phyloP scores from a whole-genome alignment of 2,797 vertebrate species.

The Kryptopterus vitreolus region DNA sequence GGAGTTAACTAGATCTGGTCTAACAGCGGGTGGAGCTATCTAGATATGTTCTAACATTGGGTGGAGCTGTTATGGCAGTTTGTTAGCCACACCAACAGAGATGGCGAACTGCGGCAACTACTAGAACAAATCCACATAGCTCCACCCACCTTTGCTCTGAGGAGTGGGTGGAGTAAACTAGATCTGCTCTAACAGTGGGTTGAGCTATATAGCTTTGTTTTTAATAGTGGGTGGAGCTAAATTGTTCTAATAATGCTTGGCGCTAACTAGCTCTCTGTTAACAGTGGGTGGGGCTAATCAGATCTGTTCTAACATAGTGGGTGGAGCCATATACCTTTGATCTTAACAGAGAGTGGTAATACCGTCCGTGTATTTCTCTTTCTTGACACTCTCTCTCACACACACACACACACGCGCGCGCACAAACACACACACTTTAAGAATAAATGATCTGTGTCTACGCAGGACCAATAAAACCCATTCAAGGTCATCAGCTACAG shows the following conservation, averaged over 20 bases:
- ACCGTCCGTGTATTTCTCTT: no score
- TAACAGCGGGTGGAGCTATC: neutral
- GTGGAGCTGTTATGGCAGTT: neutral
- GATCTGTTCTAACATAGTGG: neutral
- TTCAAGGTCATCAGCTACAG: conserved; percentile 29
- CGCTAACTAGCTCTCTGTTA: no score
- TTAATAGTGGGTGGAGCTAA: no score
- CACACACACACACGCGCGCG: conserved; percentile 10
- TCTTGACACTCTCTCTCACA: neutral
- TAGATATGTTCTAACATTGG: neutral
- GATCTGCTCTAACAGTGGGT: neutral
- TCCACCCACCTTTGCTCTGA: neutral
- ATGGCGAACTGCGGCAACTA: no score
- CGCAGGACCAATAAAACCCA: neutral
- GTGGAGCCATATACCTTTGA: neutral
- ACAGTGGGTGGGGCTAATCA: neutral
- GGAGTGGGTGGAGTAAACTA: neutral
- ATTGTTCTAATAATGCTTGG: no score
- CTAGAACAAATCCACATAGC: no score
- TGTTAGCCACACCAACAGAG: no score
- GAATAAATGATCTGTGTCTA: neutral
- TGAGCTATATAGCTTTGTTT: neutral
- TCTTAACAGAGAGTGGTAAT: no score
- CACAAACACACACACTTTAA: conserved; percentile 11
- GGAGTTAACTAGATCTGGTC: neutral